A percentile compares a stretch with the other conserved stretches of the same genome.
phyloP scores from a whole-genome alignment of 2,113 vertebrate species.

The Grantiella picta region DNA sequence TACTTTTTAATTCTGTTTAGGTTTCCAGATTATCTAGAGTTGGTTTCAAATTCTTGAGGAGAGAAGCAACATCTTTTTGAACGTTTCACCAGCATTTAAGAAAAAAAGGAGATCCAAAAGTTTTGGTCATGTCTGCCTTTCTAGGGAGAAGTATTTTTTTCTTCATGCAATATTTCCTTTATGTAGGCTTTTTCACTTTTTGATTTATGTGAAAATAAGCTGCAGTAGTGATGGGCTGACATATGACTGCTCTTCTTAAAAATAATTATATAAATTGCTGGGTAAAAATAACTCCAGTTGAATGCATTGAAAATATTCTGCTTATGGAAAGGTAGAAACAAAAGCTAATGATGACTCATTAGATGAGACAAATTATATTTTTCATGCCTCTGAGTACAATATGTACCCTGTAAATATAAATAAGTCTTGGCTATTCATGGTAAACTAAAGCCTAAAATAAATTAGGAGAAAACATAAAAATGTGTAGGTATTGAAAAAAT shows the following conservation, averaged over 20 bases:
- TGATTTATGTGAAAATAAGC: neutral
- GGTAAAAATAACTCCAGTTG: conserved; percentile 11
- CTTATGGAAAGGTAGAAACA: conserved; percentile 3
- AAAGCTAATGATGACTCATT: conserved; percentile 13
- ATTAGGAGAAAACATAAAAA: neutral
- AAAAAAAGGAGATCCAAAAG: neutral
- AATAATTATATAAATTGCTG: neutral
- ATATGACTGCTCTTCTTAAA: neutral
- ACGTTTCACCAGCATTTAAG: neutral
- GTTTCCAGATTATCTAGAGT: neutral
- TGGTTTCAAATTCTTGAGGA: neutral
- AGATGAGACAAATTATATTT: conserved; percentile 1
- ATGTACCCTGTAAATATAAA: conserved; percentile 1
- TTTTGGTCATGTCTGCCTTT: neutral
- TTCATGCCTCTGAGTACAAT: neutral
- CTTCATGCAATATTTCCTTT: neutral
- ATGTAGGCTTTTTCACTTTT: neutral
- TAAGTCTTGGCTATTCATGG: neutral
- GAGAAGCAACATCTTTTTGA: neutral
- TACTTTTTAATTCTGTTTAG: neutral
- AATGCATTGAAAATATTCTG: neutral
- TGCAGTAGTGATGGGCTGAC: neutral
- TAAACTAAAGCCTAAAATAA: conserved; percentile 3
- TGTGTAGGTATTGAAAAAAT: neutral
- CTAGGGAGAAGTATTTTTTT: neutral